Conservation (phyloP, 2,797 vertebrate genomes). For the Aldrovandia affinis region DNA sequence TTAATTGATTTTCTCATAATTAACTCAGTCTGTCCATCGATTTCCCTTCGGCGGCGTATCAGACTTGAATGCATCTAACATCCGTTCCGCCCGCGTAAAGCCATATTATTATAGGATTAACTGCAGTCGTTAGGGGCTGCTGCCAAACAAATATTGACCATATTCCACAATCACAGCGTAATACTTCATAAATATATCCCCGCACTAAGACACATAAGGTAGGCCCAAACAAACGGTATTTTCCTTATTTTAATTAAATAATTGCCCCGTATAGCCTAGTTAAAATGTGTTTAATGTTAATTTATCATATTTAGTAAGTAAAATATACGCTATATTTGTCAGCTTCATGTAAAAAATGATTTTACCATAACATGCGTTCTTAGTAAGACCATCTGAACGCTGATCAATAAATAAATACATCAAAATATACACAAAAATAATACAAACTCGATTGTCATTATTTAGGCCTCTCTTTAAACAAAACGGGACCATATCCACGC, state of each 20-base stretch:
- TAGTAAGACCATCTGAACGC: no score
- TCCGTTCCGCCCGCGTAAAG: conserved; percentile 37
- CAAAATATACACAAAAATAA: no score
- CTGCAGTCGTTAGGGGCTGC: conserved; percentile 56
- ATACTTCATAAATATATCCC: neutral
- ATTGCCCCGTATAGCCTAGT: neutral
- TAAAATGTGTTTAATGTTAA: no score
- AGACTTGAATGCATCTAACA: conserved; percentile 46
- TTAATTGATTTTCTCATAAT: conserved; percentile 80
- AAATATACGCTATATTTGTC: neutral
- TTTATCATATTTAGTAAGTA: no score
- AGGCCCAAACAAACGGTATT: neutral
- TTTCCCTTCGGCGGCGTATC: conserved; percentile 56
- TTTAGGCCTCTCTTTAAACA: no score
- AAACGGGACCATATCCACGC: no score
- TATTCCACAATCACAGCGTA: conserved; percentile 61
- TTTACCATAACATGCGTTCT: no score
- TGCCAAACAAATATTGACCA: conserved; percentile 64
- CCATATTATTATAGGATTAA: conserved; percentile 74
- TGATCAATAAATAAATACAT: no score
- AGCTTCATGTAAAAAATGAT: neutral
- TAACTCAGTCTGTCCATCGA: conserved; percentile 76
- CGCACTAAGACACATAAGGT: neutral
- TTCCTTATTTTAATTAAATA: neutral
- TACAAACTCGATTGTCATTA: no score